Evolutionary conservation across 1,140 invertebrate genomes (phyloP).

Genomic region (Brachionus rotundiformis): DNA sequence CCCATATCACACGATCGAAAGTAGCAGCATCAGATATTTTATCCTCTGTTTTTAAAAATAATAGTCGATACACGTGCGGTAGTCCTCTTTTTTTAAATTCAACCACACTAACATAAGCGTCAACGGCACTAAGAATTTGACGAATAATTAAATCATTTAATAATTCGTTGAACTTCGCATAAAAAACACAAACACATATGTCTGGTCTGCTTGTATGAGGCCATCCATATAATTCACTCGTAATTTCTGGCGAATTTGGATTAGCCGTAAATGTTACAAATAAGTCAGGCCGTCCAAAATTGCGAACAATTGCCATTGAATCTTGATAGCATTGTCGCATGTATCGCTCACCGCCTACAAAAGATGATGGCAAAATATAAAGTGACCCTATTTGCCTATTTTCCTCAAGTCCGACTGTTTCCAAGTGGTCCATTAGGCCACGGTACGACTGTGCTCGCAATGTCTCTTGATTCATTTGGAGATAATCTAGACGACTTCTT

Average conservation of each 20-base stretch:
- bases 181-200: conserved; percentile 65
- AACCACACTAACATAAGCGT: conserved; percentile 61
- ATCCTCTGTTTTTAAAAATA: conserved; percentile 58
- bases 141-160: conserved; percentile 61
- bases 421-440: too few species aligned
- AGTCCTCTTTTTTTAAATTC: conserved; percentile 68
- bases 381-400: neutral
- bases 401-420: too few species aligned
- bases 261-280: too few species aligned
- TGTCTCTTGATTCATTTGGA: neutral
- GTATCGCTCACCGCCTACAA: neutral
- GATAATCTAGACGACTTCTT: conserved; percentile 56
- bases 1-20: conserved; percentile 52
- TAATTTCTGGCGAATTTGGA: conserved; percentile 61
- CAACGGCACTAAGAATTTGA: conserved; percentile 57
- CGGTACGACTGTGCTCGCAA: too few species aligned
- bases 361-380: conserved; percentile 12
- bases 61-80: conserved; percentile 66
- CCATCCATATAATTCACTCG: conserved; percentile 56
- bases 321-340: conserved; percentile 51
- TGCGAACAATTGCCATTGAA: conserved; percentile 53
- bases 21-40: neutral
- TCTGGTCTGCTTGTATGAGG: conserved; percentile 61
- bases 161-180: conserved; percentile 64
- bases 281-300: conserved; percentile 53